Conservation (phyloP, 1,140 invertebrate species). For the Meloidogyne exigua region DNA sequence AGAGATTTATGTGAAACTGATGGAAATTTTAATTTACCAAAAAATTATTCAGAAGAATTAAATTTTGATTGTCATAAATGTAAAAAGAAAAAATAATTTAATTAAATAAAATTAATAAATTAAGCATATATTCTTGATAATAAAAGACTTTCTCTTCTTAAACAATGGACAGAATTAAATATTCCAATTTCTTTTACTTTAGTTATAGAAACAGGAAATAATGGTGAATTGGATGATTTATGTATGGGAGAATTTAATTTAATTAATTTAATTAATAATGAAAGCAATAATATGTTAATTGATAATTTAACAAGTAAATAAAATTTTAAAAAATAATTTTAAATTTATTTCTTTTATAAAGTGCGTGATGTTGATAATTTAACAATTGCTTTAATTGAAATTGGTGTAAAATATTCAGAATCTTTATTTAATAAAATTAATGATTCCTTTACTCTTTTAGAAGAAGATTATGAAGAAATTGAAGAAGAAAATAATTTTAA, state of each 20-base stretch:
- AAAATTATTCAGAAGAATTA: constrained; percentile 21
- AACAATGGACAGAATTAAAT: constrained; percentile 51
- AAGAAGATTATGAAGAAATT: constrained; percentile 6
- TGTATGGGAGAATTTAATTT: constrained; percentile 33
- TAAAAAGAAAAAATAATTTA: constrained; percentile 14
- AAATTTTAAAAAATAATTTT: too few species aligned
- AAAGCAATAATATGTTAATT: constrained; percentile 9
- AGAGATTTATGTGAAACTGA: constrained; percentile 48
- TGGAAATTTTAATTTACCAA: constrained; percentile 30
- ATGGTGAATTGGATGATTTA: constrained; percentile 37
- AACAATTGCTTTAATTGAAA: constrained; percentile 28
- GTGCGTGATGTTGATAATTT: constrained; percentile 34
- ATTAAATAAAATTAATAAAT: not conserved
- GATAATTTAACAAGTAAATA: constrained; percentile 1
- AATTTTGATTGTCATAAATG: constrained; percentile 49
- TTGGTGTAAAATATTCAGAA: constrained; percentile 28
- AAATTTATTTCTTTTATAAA: not conserved
- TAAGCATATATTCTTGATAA: constrained; percentile 46
- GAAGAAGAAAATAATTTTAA: not conserved
- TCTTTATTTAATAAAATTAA: constrained; percentile 5
- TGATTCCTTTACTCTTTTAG: not conserved
- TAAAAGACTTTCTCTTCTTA: constrained; percentile 41
- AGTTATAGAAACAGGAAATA: constrained; percentile 23
- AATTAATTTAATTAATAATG: constrained; percentile 21
- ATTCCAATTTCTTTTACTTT: constrained; percentile 37